phyloP scores from a whole-genome alignment of 2,113 vertebrate genomes.

The Atrichornis clamosus region DNA sequence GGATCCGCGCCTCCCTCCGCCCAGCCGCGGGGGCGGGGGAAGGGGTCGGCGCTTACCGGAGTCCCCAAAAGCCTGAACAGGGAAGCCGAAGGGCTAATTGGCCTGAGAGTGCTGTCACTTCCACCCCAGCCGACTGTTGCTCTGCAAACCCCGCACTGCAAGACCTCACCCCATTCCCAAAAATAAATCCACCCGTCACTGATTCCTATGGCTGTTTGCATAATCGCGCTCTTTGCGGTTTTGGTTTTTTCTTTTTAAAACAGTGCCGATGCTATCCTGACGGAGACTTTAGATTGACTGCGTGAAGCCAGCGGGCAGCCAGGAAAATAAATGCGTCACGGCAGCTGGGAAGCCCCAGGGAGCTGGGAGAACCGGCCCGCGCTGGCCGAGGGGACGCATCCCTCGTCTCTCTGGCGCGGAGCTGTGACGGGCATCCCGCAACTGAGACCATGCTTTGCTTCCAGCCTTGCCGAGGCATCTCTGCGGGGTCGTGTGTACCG shows the following conservation, averaged over 20 bases:
- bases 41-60: not conserved
- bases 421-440: not conserved
- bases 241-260: not conserved
- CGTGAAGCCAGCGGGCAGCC: not conserved
- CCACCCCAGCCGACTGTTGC: rapidly evolving
- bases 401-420: rapidly evolving
- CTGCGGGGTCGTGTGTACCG: rapidly evolving
- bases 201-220: not conserved
- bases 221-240: not conserved
- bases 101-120: rapidly evolving
- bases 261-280: not conserved
- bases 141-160: not conserved
- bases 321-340: not conserved
- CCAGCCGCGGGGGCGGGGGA: not conserved
- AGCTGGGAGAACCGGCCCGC: not conserved
- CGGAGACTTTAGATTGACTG: not conserved
- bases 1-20: not conserved
- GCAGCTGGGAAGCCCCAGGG: not conserved
- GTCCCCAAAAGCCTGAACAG: rapidly evolving
- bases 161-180: not conserved
- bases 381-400: not conserved
- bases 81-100: rapidly evolving
- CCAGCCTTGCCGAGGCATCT: rapidly evolving
- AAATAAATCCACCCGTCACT: not conserved
- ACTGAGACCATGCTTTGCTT: rapidly evolving